Base-by-base conservation (phyloP, 2,888 invertebrate genomes). In the Tricholauxania praeusta region DNA sequence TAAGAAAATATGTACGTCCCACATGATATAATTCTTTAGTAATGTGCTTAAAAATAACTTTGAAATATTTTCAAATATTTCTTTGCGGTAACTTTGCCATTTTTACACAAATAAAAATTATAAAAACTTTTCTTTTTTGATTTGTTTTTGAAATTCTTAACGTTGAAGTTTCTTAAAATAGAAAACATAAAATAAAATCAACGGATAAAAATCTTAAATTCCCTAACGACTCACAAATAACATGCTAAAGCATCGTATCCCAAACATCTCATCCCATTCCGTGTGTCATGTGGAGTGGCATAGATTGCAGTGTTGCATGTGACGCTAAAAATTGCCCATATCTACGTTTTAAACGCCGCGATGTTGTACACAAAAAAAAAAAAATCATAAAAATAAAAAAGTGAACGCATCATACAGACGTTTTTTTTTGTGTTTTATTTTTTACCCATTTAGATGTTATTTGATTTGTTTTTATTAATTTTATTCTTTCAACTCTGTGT, bases 221-320 rank as follows among this genome's bases (percentile, higher is more conserved):
- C 63, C 28, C 63, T 22, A 63, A 19, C 47, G 17, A 14, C 12
- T 63, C 19, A 39, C 19, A 63, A 63, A 63, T 48, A 39, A 49
- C 17, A 47, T 63, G 49, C 48, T 63, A 48, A 39, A 48, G 63
- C 49, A 17, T 48, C 48, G 57, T 39, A 39, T 39, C 39, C 39
- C 39, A 39, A 10, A n/a, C n/a, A n/a, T n/a, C 39, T 39, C 39
- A 39, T 39, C 39, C 39, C 39, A 39, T 39, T 39, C 39, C 39
- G 39, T 39, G 39, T 39, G 39, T 39, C 15, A 48, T 47, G 63
- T 17, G 57, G 48, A 63, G 48, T 49, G 49, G 48, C 47, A 47
- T 62, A 48, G 17, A n/a, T 39, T n/a, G 19, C 8, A 47, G 63
- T 63, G 63, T 63, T 63, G 63, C 48, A 17, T 39, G n/a, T 63